Conservation (phyloP, 2,797 vertebrate species). For the Sebastes variabilis region DNA sequence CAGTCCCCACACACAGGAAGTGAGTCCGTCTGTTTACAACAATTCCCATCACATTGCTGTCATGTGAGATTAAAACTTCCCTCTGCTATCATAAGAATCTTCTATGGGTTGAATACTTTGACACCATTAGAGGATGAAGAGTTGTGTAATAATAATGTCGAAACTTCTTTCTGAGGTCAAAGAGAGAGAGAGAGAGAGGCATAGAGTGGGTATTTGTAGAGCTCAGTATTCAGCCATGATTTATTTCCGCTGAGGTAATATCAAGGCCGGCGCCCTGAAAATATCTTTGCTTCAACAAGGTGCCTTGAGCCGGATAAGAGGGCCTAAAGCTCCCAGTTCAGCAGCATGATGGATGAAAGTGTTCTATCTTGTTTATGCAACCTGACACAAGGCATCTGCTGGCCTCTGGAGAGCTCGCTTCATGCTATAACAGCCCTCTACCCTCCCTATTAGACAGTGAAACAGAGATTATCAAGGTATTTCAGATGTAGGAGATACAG, state of each 20-base stretch:
- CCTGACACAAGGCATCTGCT: constrained; percentile 81
- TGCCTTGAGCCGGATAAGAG: constrained; percentile 71
- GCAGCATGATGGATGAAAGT: constrained; percentile 79
- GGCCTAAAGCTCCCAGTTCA: constrained; percentile 57
- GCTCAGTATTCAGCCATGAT: constrained; percentile 60
- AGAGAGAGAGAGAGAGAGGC: not conserved
- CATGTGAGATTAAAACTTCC: constrained; percentile 15
- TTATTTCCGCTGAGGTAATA: constrained; percentile 73
- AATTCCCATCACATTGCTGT: constrained; percentile 15
- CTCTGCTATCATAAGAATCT: constrained; percentile 18
- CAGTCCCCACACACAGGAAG: constrained; percentile 28
- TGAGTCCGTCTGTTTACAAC: constrained; percentile 23
- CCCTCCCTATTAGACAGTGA: constrained; percentile 34
- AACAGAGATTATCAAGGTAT: constrained; percentile 42
- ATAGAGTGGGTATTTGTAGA: constrained; percentile 36
- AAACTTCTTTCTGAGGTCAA: constrained; percentile 10
- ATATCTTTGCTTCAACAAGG: constrained; percentile 72
- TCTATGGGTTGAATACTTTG: constrained; percentile 27
- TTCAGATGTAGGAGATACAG: constrained; percentile 30
- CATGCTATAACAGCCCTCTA: constrained; percentile 48
- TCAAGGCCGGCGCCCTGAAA: constrained; percentile 67
- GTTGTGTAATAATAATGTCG: constrained; percentile 43
- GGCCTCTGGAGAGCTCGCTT: constrained; percentile 49
- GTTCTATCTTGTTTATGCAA: constrained; percentile 81
- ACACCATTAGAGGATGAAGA: constrained; percentile 16